A percentile compares a stretch with the other conserved stretches of the same genome.
Conservation (phyloP, 2,888 invertebrate species). For the Empis livida region DNA sequence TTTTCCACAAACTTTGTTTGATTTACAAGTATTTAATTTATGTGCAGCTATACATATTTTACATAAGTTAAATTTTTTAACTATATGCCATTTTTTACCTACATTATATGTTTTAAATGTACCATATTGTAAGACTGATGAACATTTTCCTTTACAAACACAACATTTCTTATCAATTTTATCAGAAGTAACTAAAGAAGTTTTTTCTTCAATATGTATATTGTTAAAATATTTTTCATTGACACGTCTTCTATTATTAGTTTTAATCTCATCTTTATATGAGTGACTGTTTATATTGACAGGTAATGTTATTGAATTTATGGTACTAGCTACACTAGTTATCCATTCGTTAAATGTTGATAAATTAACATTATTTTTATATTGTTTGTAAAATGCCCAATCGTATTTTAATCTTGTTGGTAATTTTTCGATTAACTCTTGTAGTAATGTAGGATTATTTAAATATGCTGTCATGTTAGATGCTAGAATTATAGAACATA, state of each 20-base stretch:
- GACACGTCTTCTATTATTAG: too few species aligned
- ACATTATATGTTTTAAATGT: background rate
- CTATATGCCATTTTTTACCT: too few species aligned
- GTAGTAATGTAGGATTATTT: background rate
- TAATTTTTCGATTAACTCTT: background rate
- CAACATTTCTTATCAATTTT: background rate
- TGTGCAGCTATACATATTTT: too few species aligned
- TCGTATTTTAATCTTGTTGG: conserved; percentile 1
- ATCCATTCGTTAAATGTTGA: conserved; percentile 4
- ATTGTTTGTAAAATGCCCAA: conserved; percentile 6
- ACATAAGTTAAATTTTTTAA: too few species aligned
- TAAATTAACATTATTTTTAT: background rate
- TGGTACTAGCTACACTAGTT: background rate
- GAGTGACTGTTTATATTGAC: background rate
- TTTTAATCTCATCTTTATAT: too few species aligned
- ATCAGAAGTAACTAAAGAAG: background rate
- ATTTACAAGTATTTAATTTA: too few species aligned
- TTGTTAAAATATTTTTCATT: background rate
- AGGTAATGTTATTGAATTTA: background rate
- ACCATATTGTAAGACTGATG: background rate
- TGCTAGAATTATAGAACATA: background rate
- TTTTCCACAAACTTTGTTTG: too few species aligned
- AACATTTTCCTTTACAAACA: background rate
- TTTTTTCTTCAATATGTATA: too few species aligned
- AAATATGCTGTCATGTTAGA: background rate